Evolutionary conservation across 2,888 invertebrate species (phyloP).

Genomic region (Lordiphosa fenestrarum): DNA sequence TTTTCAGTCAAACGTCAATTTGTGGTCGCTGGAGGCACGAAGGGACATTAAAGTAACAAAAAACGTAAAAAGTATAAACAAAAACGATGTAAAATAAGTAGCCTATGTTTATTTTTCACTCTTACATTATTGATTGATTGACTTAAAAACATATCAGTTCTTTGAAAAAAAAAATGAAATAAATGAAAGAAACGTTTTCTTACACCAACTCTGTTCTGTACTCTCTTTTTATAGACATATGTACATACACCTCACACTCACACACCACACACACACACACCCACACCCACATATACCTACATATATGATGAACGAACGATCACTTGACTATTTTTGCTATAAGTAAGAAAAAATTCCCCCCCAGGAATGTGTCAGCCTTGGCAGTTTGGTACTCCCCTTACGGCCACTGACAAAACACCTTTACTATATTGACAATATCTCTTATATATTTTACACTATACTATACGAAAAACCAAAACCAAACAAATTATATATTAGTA

Average conservation of each 20-base stretch:
- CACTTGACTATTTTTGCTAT: slow-evolving; percentile 76
- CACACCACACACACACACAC: slow-evolving; percentile 32
- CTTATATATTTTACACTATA: slow-evolving; percentile 80
- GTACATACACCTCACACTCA: slow-evolving; percentile 21
- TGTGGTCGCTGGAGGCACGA: slow-evolving; percentile 48
- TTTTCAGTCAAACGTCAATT: slow-evolving; percentile 65
- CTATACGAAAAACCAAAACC: slow-evolving; percentile 61
- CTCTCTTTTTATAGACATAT: slow-evolving; percentile 4
- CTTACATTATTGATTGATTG: slow-evolving; percentile 61
- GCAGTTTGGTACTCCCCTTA: slow-evolving; percentile 30
- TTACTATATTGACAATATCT: slow-evolving; percentile 80
- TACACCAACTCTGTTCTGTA: slow-evolving; percentile 17
- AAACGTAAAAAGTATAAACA: slow-evolving; percentile 45
- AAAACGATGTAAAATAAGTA: slow-evolving; percentile 39
- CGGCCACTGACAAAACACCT: slow-evolving; percentile 77
- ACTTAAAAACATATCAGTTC: slow-evolving; percentile 76
- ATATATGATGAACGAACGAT: slow-evolving; percentile 57
- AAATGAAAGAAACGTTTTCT: slow-evolving; percentile 15
- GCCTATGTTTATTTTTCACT: slow-evolving; percentile 42
- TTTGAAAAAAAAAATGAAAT: slow-evolving; percentile 25
- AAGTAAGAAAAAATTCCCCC: slow-evolving; percentile 71
- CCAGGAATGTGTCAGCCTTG: slow-evolving; percentile 68
- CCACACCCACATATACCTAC: slow-evolving; percentile 50
- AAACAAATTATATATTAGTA: slow-evolving; percentile 69
- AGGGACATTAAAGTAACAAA: slow-evolving; percentile 23